Evolutionary conservation across 2,113 vertebrate species (phyloP), one percentile per base, ranked within the genome.

Genomic region (Charadrius vociferus): DNA sequence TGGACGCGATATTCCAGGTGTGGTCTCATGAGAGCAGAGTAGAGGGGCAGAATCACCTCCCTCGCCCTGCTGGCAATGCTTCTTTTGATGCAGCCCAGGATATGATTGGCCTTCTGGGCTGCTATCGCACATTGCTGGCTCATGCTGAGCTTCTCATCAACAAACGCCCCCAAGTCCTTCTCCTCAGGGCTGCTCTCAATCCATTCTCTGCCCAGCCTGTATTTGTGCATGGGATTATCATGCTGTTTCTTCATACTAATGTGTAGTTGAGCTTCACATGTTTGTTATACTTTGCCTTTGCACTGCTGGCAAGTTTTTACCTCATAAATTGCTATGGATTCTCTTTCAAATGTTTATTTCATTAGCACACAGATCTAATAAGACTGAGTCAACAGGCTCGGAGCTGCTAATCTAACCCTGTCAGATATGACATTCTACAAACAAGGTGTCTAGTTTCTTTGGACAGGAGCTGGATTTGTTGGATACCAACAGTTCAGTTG

Each of bases 341-440:
- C 70, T 59, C 90, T 87, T 95, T 55, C 14, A 1, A 90, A 36
- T 97, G 45, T 88, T 97, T 96, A 68, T 95, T 96, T 95, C 52
- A 75, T 92, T 96, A 85, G 30, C 72, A 47, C 86, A 72, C 27
- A 81, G 39, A 58, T 14, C 78, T 91, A 95, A 73, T 81, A 92
- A 90, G 85, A 96, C 67, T 78, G 88, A 97, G 80, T 90, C 90
- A 97, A 92, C 94, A 96, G 52, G 27, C 55, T 78, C 4, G 5
- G 78, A 84, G 45, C 86, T 90, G 73, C 79, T 91, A 93, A 95
- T 94, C 86, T 95, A 88, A 74, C 58, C 61, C 85, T 93, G 92
- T 96, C 96, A 98, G 27, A 78, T 86, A 90, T 82, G 95, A 93
- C 13, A 11, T 96, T 98, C 94, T 96, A 93, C 86, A 93, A 98